These are phyloP conservation scores for Sylvia borin DNA, from an alignment of 2,797 vertebrate species.

Conservation along the genomic window DNA sequence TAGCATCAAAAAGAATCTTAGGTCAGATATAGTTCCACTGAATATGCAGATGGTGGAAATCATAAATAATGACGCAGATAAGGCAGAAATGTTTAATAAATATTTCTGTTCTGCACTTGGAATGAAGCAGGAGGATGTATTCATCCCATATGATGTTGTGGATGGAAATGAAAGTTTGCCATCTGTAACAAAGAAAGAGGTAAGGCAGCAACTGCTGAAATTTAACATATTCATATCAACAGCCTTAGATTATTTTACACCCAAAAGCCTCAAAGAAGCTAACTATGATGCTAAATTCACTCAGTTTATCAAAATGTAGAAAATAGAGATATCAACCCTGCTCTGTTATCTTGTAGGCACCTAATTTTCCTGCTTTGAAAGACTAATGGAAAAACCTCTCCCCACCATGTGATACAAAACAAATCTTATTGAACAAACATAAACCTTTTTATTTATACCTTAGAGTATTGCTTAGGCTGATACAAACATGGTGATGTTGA, in stretches of 20 bases:
- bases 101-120: constrained; percentile 59
- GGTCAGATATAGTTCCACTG: constrained; percentile 48
- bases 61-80: constrained; percentile 53
- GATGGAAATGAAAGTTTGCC: constrained; percentile 64
- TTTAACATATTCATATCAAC: not conserved
- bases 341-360: not conserved
- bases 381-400: not conserved
- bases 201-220: constrained; percentile 53
- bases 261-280: not conserved
- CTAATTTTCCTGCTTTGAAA: not conserved
- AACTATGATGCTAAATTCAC: not conserved
- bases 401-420: fast-evolving
- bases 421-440: not conserved
- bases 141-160: constrained; percentile 68
- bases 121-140: constrained; percentile 62
- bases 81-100: constrained; percentile 71
- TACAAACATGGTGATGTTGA: not conserved
- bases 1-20: constrained; percentile 52
- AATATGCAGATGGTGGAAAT: constrained; percentile 63
- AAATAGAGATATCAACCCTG: not conserved
- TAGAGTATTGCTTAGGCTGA: not conserved
- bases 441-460: not conserved
- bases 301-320: not conserved
- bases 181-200: constrained; percentile 72
- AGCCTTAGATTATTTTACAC: constrained; percentile 23